These are phyloP conservation scores for Cenopis cana DNA, from an alignment of 2,888 invertebrate genomes.

Conservation along the genomic window DNA sequence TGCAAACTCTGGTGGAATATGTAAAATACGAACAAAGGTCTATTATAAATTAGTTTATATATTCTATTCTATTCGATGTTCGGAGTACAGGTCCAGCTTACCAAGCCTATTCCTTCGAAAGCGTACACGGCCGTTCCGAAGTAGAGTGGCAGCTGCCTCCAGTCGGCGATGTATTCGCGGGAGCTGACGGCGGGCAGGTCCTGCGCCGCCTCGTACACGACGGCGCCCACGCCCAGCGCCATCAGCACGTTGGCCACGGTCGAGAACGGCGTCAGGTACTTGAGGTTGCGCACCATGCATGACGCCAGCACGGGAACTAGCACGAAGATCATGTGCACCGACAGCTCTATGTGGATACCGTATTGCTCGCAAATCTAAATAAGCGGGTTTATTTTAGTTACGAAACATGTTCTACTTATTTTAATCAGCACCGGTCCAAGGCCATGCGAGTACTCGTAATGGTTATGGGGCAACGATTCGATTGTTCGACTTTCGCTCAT, in stretches of 20 bases:
- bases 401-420: not conserved
- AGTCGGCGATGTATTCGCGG: slow-evolving; percentile 86
- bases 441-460: not conserved
- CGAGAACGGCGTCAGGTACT: slow-evolving; percentile 95
- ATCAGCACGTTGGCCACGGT: slow-evolving; percentile 95
- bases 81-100: slow-evolving; percentile 82
- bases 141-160: slow-evolving; percentile 91
- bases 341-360: slow-evolving; percentile 86
- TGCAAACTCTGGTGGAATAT: not conserved
- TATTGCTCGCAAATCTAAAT: slow-evolving; percentile 88
- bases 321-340: slow-evolving; percentile 90
- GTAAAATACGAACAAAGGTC: not conserved
- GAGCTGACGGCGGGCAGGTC: slow-evolving; percentile 88
- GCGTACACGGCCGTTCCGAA: slow-evolving; percentile 98
- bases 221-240: slow-evolving; percentile 89
- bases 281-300: slow-evolving; percentile 93
- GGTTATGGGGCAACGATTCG: not conserved
- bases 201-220: slow-evolving; percentile 90
- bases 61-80: too few species aligned
- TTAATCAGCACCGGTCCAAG: slow-evolving; percentile 1
- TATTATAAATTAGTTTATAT: too few species aligned
- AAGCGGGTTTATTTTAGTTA: not conserved
- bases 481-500: slow-evolving; percentile 2
- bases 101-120: slow-evolving; percentile 97
- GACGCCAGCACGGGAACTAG: slow-evolving; percentile 89